A percentile compares a stretch with the other conserved stretches of the same genome.
Conservation (phyloP, 1,140 invertebrate species). For the Spodoptera litura region DNA sequence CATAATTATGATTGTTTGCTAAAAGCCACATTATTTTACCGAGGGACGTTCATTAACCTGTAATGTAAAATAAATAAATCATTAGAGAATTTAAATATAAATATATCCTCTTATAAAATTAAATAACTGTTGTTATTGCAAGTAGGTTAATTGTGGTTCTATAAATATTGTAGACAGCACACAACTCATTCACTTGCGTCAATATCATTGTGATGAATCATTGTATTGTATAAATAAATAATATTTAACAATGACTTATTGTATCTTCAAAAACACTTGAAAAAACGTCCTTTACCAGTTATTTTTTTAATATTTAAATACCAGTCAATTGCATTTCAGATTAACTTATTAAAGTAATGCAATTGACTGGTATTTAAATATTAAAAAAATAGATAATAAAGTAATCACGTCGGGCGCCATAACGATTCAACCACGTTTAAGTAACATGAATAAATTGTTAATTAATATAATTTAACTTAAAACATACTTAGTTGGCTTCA, state of each 20-base stretch:
- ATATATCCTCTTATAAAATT: background rate
- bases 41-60: too few species aligned
- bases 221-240: background rate
- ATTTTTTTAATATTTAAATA: background rate
- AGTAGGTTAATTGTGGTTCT: background rate
- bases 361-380: too few species aligned
- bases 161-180: slow-evolving; percentile 1
- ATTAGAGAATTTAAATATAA: too few species aligned
- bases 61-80: too few species aligned
- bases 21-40: too few species aligned
- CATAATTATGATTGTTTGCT: too few species aligned
- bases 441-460: too few species aligned
- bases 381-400: too few species aligned
- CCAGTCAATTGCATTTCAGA: background rate
- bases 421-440: background rate
- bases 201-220: slow-evolving; percentile 11
- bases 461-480: too few species aligned
- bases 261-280: too few species aligned
- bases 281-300: too few species aligned
- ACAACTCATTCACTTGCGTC: background rate
- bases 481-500: too few species aligned
- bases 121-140: background rate
- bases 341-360: slow-evolving; percentile 14
- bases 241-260: background rate
- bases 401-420: background rate